Base-by-base conservation (phyloP, 2,113 vertebrate species). In the Megaceryle torquata region DNA sequence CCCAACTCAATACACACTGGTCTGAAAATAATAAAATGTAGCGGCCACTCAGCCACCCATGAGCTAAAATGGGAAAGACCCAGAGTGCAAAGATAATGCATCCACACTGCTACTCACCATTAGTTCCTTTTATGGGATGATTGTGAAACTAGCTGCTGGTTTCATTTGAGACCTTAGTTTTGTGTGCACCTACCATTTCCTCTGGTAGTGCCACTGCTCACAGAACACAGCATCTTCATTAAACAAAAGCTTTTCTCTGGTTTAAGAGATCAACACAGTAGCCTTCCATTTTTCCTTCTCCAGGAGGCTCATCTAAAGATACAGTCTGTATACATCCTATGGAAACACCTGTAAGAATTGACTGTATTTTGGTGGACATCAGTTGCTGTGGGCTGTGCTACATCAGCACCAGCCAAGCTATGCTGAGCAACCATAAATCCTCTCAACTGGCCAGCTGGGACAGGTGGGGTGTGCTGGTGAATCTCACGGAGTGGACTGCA, bases 241-340 rank as follows among this genome's bases (percentile, higher is more conserved):
- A 68, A 76, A 65, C 26, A 54, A 41, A 67, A 60, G 3, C 28
- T 77, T 22, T 67, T 37, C 25, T 71, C 53, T 53, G 5, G 44
- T 88, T 44, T 46, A 68, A 51, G 64, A 72, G 8, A 50, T 22
- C 13, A 21, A 46, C 51, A 15, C 12, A 76, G 28, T 15, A 65
- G 22, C 7, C 15, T 86, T 1, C 0, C 19, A 18, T 65, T 83
- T 64, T 50, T 54, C 24, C 22, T 10, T 44, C 82, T 56, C 31
- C 44, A 22, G 13, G 15, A 7, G 1, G 8, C 8, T 69, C 17
- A 67, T 56, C 65, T 35, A 64, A 72, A 60, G 54, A 37, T 14
- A 17, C 1, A 8, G 7, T 60, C 65, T 54, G 13, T 64, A 33
- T 19, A 18, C 0, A 0, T 53, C 44, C n/a, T 50, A 18, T 17